These are phyloP conservation scores for Caenorhabditis sp. DNA, from an alignment of 2,888 invertebrate species.

Conservation along the genomic window DNA sequence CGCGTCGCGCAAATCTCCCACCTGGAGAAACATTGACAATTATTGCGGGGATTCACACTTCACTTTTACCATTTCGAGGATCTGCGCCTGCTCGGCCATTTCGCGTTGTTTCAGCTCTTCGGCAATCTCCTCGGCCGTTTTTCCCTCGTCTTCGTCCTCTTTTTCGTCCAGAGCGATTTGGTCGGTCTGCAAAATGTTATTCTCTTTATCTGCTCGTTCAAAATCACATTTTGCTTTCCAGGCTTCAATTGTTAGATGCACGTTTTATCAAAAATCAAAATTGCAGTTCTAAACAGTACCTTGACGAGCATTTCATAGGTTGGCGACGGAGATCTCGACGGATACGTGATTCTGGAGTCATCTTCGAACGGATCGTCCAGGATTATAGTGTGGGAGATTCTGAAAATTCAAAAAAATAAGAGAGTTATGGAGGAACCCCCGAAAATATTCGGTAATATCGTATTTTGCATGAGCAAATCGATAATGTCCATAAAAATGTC, in stretches of 20 bases:
- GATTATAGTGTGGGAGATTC: constrained; percentile 95
- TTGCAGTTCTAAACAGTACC: too few relatives aligned
- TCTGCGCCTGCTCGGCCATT: constrained; percentile 95
- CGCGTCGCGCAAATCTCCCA: constrained; percentile 96
- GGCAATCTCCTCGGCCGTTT: constrained; percentile 88
- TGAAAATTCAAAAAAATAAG: neutral
- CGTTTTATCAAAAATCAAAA: neutral
- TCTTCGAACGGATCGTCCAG: constrained; percentile 96
- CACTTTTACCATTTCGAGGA: constrained; percentile 89
- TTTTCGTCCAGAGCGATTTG: constrained; percentile 76
- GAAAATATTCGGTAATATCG: too few relatives aligned
- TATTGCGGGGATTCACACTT: neutral
- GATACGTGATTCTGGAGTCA: constrained; percentile 86
- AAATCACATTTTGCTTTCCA: neutral
- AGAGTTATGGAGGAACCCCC: too few relatives aligned
- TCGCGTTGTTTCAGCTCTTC: constrained; percentile 92
- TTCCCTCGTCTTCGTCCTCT: constrained; percentile 85
- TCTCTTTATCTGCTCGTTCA: neutral
- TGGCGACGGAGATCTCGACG: constrained; percentile 91
- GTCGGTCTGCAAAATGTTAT: constrained; percentile 59
- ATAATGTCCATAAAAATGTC: neutral
- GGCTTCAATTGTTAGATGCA: neutral
- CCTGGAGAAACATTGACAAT: constrained; percentile 61
- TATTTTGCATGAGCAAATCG: neutral
- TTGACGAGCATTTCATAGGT: constrained; percentile 83